phyloP scores from a whole-genome alignment of 64 coral and sea anemone species.

The Porites australiensis region DNA sequence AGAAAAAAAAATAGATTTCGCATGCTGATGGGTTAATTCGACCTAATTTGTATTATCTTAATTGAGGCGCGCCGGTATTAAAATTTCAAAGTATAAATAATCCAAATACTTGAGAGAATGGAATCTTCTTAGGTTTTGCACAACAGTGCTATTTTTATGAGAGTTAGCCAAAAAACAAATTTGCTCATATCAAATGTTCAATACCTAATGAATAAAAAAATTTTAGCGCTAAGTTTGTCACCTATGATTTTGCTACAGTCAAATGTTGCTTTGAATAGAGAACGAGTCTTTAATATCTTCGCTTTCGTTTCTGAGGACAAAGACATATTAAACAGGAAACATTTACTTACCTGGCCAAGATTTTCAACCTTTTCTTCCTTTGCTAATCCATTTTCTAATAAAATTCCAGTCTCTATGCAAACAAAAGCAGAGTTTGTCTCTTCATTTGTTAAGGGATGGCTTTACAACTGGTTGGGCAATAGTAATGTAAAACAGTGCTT shows the following conservation, averaged over 20 bases:
- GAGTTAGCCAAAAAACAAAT: no score
- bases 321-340: background rate
- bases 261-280: background rate
- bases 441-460: background rate
- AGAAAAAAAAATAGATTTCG: no score
- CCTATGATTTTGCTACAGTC: background rate
- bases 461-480: conserved; percentile 10
- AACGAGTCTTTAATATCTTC: background rate
- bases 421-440: background rate
- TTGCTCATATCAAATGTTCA: background rate
- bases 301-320: background rate
- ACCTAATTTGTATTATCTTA: background rate
- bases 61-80: background rate
- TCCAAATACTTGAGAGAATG: background rate
- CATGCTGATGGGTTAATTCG: no score
- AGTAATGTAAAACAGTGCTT: background rate
- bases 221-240: background rate
- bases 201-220: background rate
- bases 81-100: conserved; percentile 15
- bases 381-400: background rate
- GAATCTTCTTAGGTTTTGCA: background rate
- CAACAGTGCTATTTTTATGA: no score
- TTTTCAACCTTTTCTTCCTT: no score
- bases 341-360: conserved; percentile 5
- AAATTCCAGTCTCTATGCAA: background rate